Conservation (phyloP, 2,888 invertebrate species). For the Hyposoter didymator region DNA sequence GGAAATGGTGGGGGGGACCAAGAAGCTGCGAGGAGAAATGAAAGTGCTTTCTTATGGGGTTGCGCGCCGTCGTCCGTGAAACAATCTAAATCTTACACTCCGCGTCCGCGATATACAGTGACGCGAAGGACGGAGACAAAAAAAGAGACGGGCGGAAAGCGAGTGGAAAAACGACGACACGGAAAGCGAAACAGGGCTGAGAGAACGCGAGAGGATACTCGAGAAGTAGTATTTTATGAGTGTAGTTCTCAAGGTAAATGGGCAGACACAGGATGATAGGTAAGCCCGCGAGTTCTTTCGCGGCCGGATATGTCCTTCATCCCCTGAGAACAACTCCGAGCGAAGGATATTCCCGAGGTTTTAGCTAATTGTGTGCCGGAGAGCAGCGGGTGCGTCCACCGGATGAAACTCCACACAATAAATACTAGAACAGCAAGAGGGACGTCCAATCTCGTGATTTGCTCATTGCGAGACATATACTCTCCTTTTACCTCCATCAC, state of each 20-base stretch:
- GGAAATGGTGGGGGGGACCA: conserved; percentile 55
- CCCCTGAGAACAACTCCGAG: background rate
- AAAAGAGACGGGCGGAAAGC: conserved; percentile 9
- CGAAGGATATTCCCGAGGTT: conserved; percentile 64
- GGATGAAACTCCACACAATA: conserved; percentile 27
- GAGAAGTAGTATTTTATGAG: conserved; percentile 69
- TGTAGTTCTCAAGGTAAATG: conserved; percentile 70
- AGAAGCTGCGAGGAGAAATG: conserved; percentile 66
- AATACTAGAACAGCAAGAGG: conserved; percentile 31
- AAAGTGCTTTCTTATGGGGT: conserved; percentile 73
- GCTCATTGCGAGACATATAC: conserved; percentile 36
- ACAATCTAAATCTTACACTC: conserved; percentile 74
- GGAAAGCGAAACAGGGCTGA: background rate
- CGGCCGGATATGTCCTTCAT: conserved; percentile 57
- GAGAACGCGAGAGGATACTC: conserved; percentile 22
- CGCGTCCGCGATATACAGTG: conserved; percentile 36
- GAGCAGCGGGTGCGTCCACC: conserved; percentile 37
- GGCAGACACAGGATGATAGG: conserved; percentile 50
- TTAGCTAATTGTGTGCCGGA: conserved; percentile 71
- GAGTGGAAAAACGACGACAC: background rate
- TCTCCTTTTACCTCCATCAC: conserved; percentile 3
- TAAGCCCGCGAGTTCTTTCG: conserved; percentile 43
- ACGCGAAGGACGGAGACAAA: background rate
- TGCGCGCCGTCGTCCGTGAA: conserved; percentile 69
- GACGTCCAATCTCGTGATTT: conserved; percentile 70